phyloP scores from a whole-genome alignment of 2,797 vertebrate species.

The Intellagama lesueurii region DNA sequence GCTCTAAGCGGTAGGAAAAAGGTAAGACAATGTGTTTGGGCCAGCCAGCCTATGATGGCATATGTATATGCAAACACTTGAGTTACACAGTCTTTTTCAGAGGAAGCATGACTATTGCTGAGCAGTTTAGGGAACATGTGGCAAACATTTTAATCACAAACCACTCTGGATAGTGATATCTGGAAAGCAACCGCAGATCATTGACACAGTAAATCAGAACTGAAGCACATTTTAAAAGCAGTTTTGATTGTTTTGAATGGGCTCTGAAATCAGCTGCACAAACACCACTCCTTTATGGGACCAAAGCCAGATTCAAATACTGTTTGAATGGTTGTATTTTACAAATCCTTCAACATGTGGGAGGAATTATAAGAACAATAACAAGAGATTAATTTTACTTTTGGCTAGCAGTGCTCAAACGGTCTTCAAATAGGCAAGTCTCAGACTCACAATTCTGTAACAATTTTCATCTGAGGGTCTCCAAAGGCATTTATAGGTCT shows the following conservation, averaged over 20 bases:
- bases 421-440: slow-evolving; percentile 8
- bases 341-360: slow-evolving; percentile 47
- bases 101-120: not conserved
- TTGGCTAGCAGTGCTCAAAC: slow-evolving; percentile 33
- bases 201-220: slow-evolving; percentile 16
- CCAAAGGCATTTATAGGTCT: slow-evolving; percentile 8
- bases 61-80: not conserved
- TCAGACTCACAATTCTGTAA: slow-evolving; percentile 6
- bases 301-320: slow-evolving; percentile 60
- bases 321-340: slow-evolving; percentile 51
- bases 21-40: not conserved
- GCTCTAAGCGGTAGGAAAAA: not conserved
- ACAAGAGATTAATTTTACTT: slow-evolving; percentile 39
- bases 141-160: slow-evolving; percentile 5
- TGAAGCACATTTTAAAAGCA: slow-evolving; percentile 17
- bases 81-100: not conserved
- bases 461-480: not conserved
- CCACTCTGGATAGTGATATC: not conserved
- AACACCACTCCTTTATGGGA: slow-evolving; percentile 47
- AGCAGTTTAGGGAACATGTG: not conserved
- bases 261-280: slow-evolving; percentile 27
- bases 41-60: not conserved
- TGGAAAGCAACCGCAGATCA: not conserved
- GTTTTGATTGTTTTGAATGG: slow-evolving; percentile 32
- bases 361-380: slow-evolving; percentile 59